A percentile compares a stretch with the other conserved stretches of the same genome.
phyloP scores from a whole-genome alignment of 2,888 invertebrate species.

The Hydroisotoma schaefferi region DNA sequence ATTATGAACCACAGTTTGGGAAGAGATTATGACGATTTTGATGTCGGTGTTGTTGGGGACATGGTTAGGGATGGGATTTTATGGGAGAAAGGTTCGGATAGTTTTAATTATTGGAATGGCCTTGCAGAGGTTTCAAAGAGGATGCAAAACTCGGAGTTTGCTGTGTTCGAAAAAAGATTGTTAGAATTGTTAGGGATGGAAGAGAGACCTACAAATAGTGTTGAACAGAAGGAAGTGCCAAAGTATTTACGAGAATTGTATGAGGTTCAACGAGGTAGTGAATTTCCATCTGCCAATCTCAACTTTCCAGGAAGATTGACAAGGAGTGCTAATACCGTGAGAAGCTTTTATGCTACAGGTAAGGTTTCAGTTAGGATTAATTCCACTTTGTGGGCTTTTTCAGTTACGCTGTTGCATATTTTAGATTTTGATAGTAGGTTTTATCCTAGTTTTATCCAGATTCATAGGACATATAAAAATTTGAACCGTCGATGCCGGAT shows the following conservation, averaged over 20 bases:
- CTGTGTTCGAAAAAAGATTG: slow-evolving; percentile 13
- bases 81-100: neutral
- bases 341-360: slow-evolving; percentile 77
- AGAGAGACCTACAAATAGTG: slow-evolving; percentile 11
- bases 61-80: neutral
- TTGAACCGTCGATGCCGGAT: too few relatives aligned
- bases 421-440: too few relatives aligned
- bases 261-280: slow-evolving; percentile 62
- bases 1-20: neutral
- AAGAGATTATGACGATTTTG: neutral
- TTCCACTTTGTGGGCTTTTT: too few relatives aligned
- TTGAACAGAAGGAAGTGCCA: slow-evolving; percentile 58
- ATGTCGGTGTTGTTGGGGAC: too few relatives aligned
- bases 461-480: too few relatives aligned
- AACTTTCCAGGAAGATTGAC: slow-evolving; percentile 66
- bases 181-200: slow-evolving; percentile 20
- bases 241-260: slow-evolving; percentile 77
- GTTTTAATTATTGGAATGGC: neutral
- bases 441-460: too few relatives aligned
- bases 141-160: neutral
- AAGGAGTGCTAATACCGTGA: slow-evolving; percentile 75
- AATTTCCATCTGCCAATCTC: slow-evolving; percentile 62
- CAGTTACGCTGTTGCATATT: neutral
- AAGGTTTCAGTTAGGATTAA: slow-evolving; percentile 51
- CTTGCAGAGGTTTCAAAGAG: neutral